phyloP scores from a whole-genome alignment of 1,140 invertebrate genomes.

The Neodiprion pinetum region DNA sequence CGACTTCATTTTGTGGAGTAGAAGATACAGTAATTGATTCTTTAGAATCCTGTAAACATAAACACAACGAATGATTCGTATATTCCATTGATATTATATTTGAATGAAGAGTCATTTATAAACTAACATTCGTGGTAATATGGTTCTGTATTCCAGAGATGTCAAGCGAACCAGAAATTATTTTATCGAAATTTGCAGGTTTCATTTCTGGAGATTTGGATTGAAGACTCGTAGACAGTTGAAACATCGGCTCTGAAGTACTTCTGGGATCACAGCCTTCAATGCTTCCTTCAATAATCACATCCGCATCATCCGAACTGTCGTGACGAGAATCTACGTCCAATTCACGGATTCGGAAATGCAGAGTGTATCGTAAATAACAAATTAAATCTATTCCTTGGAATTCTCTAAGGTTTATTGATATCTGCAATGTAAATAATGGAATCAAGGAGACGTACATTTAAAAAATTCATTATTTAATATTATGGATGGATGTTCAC shows the following conservation, averaged over 20 bases:
- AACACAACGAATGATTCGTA: not conserved
- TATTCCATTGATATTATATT: not conserved
- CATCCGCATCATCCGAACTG: conserved; percentile 8
- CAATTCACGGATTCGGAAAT: not conserved
- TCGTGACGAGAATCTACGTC: not conserved
- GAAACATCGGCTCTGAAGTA: not conserved
- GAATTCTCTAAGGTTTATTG: conserved; percentile 19
- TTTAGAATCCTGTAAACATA: not conserved
- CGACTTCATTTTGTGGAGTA: conserved; percentile 1
- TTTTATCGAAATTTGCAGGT: not conserved
- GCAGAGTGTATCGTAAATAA: conserved; percentile 20
- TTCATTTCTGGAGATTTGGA: not conserved
- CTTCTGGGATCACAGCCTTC: not conserved
- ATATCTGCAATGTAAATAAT: conserved; percentile 25
- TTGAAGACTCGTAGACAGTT: not conserved
- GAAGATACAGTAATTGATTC: not conserved
- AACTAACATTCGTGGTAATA: not conserved
- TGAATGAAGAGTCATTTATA: not conserved
- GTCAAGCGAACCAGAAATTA: not conserved
- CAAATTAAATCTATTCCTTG: conserved; percentile 20
- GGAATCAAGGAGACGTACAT: not conserved
- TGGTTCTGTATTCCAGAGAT: not conserved
- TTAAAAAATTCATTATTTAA: not conserved
- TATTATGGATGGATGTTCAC: conserved; percentile 10
- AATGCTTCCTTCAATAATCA: conserved; percentile 14